Evolutionary conservation across 2,113 vertebrate genomes (phyloP), one percentile per base, ranked within the genome.

Genomic region (Podiceps cristatus): DNA sequence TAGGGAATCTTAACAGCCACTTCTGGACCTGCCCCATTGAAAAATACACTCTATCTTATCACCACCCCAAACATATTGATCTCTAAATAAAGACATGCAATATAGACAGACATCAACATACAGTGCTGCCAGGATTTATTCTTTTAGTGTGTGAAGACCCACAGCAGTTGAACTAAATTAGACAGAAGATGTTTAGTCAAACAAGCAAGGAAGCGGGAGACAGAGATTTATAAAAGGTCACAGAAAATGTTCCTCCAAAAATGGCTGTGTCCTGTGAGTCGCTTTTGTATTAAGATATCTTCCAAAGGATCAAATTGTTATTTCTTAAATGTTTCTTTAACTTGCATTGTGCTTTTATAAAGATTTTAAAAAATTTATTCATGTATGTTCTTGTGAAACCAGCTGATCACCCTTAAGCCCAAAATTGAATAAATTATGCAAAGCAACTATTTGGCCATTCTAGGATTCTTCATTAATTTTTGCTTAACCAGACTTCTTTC

Each of bases 381-480:
- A 94, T 89, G 58, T 74, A 63, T 62, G 42, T 90, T 89, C 64
- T 79, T 96, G 58, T 95, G 37, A 86, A 72, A 75, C 44, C 69
- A 95, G 49, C 7, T 94, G 42, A 63, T 91, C 69, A 67, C 80
- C 45, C 68, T 90, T 96, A 67, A 97, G 56, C 75, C n/a, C 84
- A 91, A 94, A 68, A 87, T 53, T 86, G 79, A 98, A 97, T 84
- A 90, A 95, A 96, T 47, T 64, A 95, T 79, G 45, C 59, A 76
- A 80, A 88, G 12, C 42, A 92, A 53, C 44, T 90, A 3, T 96
- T 87, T 91, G 44, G 19, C 58, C 69, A 67, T 96, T 96, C 62
- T 85, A 91, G 63, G 55, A 79, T 29, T 69, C 52, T 93, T 96
- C 73, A 94, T 86, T 88, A 86, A 56, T 97, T 98, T 97, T 98